Base-by-base conservation (phyloP, 2,113 vertebrate genomes). In the Pterocles gutturalis region DNA sequence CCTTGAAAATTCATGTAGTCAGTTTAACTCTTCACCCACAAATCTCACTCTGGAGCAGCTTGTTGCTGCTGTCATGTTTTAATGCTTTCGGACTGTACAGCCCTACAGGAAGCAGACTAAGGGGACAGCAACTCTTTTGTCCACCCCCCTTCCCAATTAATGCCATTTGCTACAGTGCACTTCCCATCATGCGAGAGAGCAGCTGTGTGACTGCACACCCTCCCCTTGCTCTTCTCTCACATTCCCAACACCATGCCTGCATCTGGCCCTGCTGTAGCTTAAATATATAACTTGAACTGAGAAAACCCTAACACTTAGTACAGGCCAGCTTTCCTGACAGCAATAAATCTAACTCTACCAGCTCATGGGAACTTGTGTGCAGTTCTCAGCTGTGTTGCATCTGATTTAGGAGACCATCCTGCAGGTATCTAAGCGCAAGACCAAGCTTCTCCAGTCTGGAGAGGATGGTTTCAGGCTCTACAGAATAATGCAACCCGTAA, bases 271-370 rank as follows among this genome's bases (percentile, higher is more conserved):
- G 15, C 31, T n/a, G 31, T 5, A 38, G 48, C 66, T 80, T 31
- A 46, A 20, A 83, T 25, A 71, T 11, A 29, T 22, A 38, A 17
- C 34, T 41, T 25, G 2, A n/a, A 33, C 2, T 0, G 0, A 80
- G 45, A 65, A 69, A 62, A 90, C 10, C 17, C 22, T 17, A 18
- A 33, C 33, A 19, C 17, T 17, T 10, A 55, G 22, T 55, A 55
- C 15, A 51, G 60, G 28, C 16, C 34, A 66, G 38, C 54, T 28
- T 66, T 55, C 10, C 49, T 21, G 33, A 26, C 54, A 45, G 66
- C 43, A 88, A 61, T 48, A 58, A 70, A 62, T 77, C 13, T 65
- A 51, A 45, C 31, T n/a, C 21, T 18, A 2, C 16, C 3, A 10
- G 53, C 67, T 83, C 58, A 26, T 34, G 36, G 54, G 26, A 45